Evolutionary conservation across 2,888 invertebrate species (phyloP).

Genomic region (Ormyrus nitidulus): DNA sequence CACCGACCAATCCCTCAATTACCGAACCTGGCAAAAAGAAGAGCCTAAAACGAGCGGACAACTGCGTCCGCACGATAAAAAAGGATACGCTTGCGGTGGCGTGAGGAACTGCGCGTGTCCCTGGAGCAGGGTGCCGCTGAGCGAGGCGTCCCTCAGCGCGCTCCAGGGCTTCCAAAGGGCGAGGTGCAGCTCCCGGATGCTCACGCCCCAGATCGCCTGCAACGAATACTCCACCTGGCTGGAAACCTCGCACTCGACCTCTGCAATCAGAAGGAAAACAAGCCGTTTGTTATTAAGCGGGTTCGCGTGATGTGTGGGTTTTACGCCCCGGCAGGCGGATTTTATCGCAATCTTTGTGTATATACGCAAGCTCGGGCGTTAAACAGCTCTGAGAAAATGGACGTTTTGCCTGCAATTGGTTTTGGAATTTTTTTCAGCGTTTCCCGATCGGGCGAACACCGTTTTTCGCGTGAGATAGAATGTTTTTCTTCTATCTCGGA

Average conservation of each 20-base stretch:
- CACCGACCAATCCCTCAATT: not conserved
- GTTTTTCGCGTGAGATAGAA: too few relatives aligned
- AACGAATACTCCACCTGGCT: constrained; percentile 86
- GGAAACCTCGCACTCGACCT: constrained; percentile 84
- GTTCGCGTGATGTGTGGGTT: too few relatives aligned
- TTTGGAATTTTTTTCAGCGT: too few relatives aligned
- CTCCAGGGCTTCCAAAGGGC: constrained; percentile 86
- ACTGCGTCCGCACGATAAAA: constrained; percentile 19
- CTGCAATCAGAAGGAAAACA: constrained; percentile 75
- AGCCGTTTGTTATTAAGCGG: too few relatives aligned
- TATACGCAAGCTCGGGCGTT: too few relatives aligned
- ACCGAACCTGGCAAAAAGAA: not conserved
- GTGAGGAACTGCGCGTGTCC: constrained; percentile 76
- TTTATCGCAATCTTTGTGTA: too few relatives aligned
- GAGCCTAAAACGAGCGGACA: not conserved
- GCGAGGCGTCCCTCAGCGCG: constrained; percentile 81
- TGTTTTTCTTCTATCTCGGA: too few relatives aligned
- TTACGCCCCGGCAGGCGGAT: too few relatives aligned
- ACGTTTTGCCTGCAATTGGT: too few relatives aligned
- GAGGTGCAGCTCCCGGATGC: constrained; percentile 85
- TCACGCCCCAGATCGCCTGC: constrained; percentile 88
- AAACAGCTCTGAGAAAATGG: too few relatives aligned
- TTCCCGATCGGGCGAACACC: too few relatives aligned
- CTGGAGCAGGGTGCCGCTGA: constrained; percentile 78
- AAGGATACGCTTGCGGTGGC: constrained; percentile 74